Conservation (phyloP, 2,888 invertebrate species). For the Agriopis leucophaearia region DNA sequence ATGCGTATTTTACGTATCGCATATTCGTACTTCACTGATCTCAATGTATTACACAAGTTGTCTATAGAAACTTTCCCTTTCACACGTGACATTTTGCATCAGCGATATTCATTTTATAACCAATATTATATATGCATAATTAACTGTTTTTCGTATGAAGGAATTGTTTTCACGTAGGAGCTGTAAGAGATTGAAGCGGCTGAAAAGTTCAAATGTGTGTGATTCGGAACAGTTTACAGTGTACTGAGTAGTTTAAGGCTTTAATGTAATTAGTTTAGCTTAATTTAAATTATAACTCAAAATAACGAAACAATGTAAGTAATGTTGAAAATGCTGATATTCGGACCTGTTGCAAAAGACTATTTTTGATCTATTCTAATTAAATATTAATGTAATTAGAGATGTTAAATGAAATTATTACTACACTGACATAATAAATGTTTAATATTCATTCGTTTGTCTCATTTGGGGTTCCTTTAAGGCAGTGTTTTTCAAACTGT, state of each 20-base stretch:
- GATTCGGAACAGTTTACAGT: constrained; percentile 53
- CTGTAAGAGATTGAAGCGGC: constrained; percentile 48
- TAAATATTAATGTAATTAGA: constrained; percentile 37
- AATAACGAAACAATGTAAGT: constrained; percentile 23
- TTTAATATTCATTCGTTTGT: constrained; percentile 35
- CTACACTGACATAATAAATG: constrained; percentile 38
- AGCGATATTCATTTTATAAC: too few species aligned
- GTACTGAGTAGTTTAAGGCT: constrained; percentile 58
- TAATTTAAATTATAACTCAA: constrained; percentile 32
- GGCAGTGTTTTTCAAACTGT: too few species aligned
- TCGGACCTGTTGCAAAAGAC: constrained; percentile 40
- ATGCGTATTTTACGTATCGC: too few species aligned
- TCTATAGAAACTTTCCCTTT: too few species aligned
- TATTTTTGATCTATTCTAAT: constrained; percentile 44
- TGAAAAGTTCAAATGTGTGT: constrained; percentile 73
- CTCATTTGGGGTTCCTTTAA: background rate
- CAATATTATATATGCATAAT: too few species aligned
- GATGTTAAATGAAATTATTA: constrained; percentile 39
- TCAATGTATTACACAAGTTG: too few species aligned
- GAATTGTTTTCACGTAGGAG: constrained; percentile 1
- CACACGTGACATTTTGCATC: too few species aligned
- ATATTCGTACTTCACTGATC: too few species aligned
- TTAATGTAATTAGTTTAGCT: constrained; percentile 32
- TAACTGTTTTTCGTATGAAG: background rate
- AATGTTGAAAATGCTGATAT: constrained; percentile 31